Evolutionary conservation across 2,888 invertebrate genomes (phyloP).

Genomic region (Panorpa germanica): DNA sequence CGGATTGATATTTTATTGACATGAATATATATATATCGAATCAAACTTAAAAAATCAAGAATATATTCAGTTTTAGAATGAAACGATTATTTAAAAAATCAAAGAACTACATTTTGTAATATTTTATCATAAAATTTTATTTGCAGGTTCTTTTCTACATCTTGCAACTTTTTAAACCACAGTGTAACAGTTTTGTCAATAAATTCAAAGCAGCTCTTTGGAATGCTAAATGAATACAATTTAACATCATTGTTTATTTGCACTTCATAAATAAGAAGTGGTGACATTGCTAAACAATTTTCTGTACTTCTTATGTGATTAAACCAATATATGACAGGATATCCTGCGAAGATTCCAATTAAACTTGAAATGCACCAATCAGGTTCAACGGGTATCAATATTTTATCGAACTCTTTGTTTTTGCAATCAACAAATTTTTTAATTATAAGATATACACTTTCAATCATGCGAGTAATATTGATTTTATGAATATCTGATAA

Average conservation of each 20-base stretch:
- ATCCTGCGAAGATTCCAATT: constrained; percentile 18
- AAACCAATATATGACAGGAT: constrained; percentile 19
- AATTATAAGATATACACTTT: constrained; percentile 6
- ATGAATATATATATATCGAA: constrained; percentile 4
- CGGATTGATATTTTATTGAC: not conserved
- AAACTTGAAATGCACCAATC: constrained; percentile 17
- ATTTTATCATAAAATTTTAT: not conserved
- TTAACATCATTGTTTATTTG: constrained; percentile 4
- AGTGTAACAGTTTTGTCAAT: too few species aligned
- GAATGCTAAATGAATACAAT: constrained; percentile 15
- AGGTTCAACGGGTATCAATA: not conserved
- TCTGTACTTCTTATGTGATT: constrained; percentile 8
- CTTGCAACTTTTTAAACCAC: not conserved
- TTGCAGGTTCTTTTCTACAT: not conserved
- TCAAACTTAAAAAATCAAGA: constrained; percentile 9
- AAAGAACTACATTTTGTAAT: constrained; percentile 8
- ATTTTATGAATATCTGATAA: constrained; percentile 4
- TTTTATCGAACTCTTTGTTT: too few species aligned
- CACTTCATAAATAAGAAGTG: constrained; percentile 12
- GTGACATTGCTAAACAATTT: constrained; percentile 10
- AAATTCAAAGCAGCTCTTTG: too few species aligned
- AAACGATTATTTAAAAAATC: too few species aligned
- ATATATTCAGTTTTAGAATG: constrained; percentile 10
- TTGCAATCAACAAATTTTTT: too few species aligned
- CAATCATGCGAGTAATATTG: constrained; percentile 1